phyloP scores from a whole-genome alignment of 2,797 vertebrate species.

The Mormyrops attenuatus region DNA sequence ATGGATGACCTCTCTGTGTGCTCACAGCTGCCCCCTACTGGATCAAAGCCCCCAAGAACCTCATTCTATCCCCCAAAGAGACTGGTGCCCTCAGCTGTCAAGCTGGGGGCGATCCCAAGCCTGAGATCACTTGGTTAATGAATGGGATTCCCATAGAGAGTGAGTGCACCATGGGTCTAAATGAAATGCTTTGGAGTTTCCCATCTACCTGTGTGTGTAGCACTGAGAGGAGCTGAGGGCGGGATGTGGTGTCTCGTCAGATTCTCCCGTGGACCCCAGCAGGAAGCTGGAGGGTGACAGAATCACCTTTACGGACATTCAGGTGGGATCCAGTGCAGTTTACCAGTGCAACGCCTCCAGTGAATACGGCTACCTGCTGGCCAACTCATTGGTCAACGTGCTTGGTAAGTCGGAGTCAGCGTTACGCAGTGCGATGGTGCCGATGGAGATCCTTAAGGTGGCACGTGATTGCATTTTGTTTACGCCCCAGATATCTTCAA shows the following conservation, averaged over 20 bases:
- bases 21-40: constrained; percentile 88
- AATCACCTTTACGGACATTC: constrained; percentile 82
- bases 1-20: background rate
- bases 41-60: constrained; percentile 81
- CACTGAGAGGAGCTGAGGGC: background rate
- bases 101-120: constrained; percentile 86
- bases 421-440: background rate
- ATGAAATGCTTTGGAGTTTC: background rate
- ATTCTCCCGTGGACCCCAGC: constrained; percentile 78
- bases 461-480: background rate
- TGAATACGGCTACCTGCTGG: constrained; percentile 82
- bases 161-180: constrained; percentile 53
- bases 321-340: constrained; percentile 83
- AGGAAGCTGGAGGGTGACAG: constrained; percentile 85
- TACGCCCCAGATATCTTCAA: background rate
- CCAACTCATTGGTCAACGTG: constrained; percentile 92
- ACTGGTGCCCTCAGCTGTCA: constrained; percentile 78
- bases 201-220: background rate
- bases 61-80: constrained; percentile 86
- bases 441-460: background rate
- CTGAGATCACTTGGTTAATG: constrained; percentile 78
- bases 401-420: constrained; percentile 70
- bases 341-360: constrained; percentile 96
- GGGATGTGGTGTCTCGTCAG: constrained; percentile 49
- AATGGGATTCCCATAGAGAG: constrained; percentile 87